A percentile compares a stretch with the other conserved stretches of the same genome.
phyloP scores from a whole-genome alignment of 2,888 invertebrate species.

The Shargacucullia verbasci region DNA sequence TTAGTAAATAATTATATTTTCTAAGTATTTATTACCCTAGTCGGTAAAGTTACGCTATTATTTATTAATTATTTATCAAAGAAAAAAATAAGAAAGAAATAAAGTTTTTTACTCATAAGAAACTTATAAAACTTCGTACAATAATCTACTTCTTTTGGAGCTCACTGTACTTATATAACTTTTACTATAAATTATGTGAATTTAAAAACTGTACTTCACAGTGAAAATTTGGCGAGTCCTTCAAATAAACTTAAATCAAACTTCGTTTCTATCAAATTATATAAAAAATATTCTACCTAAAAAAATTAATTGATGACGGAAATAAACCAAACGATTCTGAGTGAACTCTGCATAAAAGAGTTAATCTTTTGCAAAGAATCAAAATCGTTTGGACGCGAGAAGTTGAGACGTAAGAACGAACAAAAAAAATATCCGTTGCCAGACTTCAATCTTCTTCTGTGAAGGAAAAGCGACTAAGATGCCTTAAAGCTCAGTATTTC shows the following conservation, averaged over 20 bases:
- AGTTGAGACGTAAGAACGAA: constrained; percentile 12
- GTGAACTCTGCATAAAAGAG: constrained; percentile 28
- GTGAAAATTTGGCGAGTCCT: too few relatives aligned
- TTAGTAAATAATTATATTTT: too few relatives aligned
- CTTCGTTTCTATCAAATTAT: constrained; percentile 3
- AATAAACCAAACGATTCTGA: constrained; percentile 18
- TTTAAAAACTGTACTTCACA: too few relatives aligned
- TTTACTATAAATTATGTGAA: too few relatives aligned
- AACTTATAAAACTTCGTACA: too few relatives aligned
- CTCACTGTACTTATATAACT: too few relatives aligned
- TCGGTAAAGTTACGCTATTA: too few relatives aligned
- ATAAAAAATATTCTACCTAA: constrained; percentile 1
- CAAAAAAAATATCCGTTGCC: constrained; percentile 34
- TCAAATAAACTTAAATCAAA: constrained; percentile 4
- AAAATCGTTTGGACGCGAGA: constrained; percentile 30
- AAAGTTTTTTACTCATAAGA: too few relatives aligned
- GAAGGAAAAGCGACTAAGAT: constrained; percentile 35
- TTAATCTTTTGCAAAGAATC: constrained; percentile 41
- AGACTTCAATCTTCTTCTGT: constrained; percentile 41
- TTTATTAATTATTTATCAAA: too few relatives aligned
- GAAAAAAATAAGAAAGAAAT: too few relatives aligned
- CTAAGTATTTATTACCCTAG: too few relatives aligned
- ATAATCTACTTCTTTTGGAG: too few relatives aligned
- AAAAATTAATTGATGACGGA: constrained; percentile 13
- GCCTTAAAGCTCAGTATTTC: constrained; percentile 55